Conservation (phyloP, 2,888 invertebrate species). For the Drosophila hamatofila region DNA sequence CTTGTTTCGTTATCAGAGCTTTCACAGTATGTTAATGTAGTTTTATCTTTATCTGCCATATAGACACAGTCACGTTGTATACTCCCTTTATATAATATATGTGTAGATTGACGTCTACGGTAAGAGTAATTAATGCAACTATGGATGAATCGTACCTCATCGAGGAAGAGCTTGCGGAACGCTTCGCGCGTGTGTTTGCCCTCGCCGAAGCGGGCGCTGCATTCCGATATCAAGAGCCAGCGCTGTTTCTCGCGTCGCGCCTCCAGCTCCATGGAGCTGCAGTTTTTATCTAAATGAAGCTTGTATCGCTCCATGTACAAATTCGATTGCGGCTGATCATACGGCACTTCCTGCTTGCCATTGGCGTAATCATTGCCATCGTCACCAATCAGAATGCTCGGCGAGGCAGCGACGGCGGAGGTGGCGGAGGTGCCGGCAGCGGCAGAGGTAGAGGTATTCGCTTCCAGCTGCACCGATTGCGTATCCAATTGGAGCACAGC, state of each 20-base stretch:
- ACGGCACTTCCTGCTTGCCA: conserved; percentile 74
- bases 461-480: conserved; percentile 26
- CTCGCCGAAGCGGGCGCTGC: conserved; percentile 84
- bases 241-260: conserved; percentile 85
- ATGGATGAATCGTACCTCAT: conserved; percentile 80
- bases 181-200: conserved; percentile 85
- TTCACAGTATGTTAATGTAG: conserved; percentile 12
- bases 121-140: conserved; percentile 43
- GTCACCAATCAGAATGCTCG: conserved; percentile 63
- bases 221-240: conserved; percentile 85
- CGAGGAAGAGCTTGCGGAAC: conserved; percentile 84
- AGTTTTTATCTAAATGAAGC: conserved; percentile 84
- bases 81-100: not conserved
- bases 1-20: not conserved
- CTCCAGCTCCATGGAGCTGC: conserved; percentile 85
- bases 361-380: conserved; percentile 32
- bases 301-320: conserved; percentile 83
- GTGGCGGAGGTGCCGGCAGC: conserved; percentile 14
- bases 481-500: conserved; percentile 61
- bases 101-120: not conserved
- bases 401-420: conserved; percentile 35
- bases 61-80: not conserved
- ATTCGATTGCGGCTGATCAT: conserved; percentile 74
- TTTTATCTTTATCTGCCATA: not conserved
- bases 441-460: conserved; percentile 18